Evolutionary conservation across 2,797 vertebrate species (phyloP), one percentile per base, ranked within the genome.

Genomic region (Pangasius krempfi): DNA sequence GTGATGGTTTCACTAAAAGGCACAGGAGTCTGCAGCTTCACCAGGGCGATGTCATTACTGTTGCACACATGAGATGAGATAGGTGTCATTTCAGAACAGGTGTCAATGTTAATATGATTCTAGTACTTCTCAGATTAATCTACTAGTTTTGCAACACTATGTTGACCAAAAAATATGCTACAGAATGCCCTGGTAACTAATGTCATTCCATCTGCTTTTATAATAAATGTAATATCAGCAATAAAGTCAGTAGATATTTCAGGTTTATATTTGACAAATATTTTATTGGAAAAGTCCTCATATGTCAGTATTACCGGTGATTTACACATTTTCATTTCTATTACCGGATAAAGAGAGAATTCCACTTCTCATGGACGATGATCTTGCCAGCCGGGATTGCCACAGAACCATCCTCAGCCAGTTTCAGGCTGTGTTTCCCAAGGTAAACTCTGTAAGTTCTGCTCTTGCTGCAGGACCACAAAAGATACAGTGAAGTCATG

Each of bases 41-140:
- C 92, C 93, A 99, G 94, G 83, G 98, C 97, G 0, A 98, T 98
- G 94, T 99, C 98, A 0, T 99, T 96, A 86, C 95, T 96, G 90
- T 27, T 52, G 50, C 89, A 73, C 12, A 80, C 25, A 90, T 54
- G 30, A 37, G 3, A 89, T 3, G 37, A 54, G 37, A 86, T 16
- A 40, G 70, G 14, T 30, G 37, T 44, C 52, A 86, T 60, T 75
- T 75, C 40, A 56, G 13, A 85, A 85, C 18, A 62, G 25, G 27
- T 83, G 58, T 44, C n/a, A 72, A 40, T 72, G 22, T 85, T 86
- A 22, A 22, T 78, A 50, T 66, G 3, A 64, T 76, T 70, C 37
- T 27, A 64, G 58, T 44, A 81, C 25, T 60, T 81, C 10, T 60
- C 3, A 25, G 14, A 81, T 25, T 37, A 25, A 58, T 13, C 78